phyloP scores from a whole-genome alignment of 2,113 vertebrate genomes.

The Nerophis lumbriciformis region DNA sequence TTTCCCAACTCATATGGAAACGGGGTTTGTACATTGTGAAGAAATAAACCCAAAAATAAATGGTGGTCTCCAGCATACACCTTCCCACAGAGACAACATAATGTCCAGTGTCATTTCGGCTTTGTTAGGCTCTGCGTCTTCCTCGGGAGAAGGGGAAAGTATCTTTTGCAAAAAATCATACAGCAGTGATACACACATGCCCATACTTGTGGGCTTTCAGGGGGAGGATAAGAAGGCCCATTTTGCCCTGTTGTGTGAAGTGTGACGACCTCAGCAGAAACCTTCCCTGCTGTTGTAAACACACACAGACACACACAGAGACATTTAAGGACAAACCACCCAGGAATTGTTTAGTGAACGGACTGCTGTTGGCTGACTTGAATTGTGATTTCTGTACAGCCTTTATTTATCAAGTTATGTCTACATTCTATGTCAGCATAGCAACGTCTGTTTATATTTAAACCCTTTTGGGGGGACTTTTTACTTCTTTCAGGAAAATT shows the following conservation, averaged over 20 bases:
- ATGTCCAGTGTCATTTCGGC: conserved; percentile 24
- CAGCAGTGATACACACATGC: conserved; percentile 29
- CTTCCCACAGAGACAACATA: conserved; percentile 8
- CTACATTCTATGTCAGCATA: too few relatives aligned
- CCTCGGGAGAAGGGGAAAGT: conserved; percentile 19
- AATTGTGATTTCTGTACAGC: not conserved
- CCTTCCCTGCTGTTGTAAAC: conserved; percentile 36
- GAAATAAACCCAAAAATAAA: conserved; percentile 22
- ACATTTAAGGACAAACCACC: conserved; percentile 24
- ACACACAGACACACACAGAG: conserved; percentile 7
- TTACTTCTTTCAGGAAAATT: too few relatives aligned
- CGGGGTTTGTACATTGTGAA: not conserved
- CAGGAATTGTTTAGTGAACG: conserved; percentile 1
- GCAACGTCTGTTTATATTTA: too few relatives aligned
- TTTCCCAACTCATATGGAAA: too few relatives aligned
- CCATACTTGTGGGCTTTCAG: conserved; percentile 32
- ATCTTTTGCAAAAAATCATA: conserved; percentile 31
- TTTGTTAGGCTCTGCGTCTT: conserved; percentile 24
- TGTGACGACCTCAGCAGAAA: conserved; percentile 27
- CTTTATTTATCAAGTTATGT: too few relatives aligned
- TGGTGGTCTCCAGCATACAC: not conserved
- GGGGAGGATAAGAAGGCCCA: conserved; percentile 52
- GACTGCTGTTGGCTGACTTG: not conserved
- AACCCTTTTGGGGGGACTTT: too few relatives aligned
- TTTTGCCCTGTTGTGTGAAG: conserved; percentile 50